Conservation (phyloP, 37 sponge, comb jelly and placozoan species). For the Petrosia ficiformis region DNA sequence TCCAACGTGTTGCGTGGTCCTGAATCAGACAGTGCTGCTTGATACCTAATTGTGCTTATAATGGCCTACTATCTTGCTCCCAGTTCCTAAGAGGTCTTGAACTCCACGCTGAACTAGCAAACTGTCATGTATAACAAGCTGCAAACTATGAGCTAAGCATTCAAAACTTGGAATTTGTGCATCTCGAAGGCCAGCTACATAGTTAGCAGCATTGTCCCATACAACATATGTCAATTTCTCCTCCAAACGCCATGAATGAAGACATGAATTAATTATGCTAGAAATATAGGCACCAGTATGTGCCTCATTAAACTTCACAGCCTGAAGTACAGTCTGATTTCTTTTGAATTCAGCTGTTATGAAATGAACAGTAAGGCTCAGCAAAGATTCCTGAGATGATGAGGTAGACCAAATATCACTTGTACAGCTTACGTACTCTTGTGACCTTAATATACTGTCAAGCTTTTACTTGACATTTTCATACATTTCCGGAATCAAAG, state of each 20-base stretch:
- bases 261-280: constrained; percentile 9
- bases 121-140: constrained; percentile 38
- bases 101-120: constrained; percentile 33
- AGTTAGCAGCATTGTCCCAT: constrained; percentile 43
- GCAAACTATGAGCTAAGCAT: constrained; percentile 45
- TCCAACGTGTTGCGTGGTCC: constrained; percentile 12
- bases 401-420: constrained; percentile 30
- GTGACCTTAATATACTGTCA: not conserved
- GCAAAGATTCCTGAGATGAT: constrained; percentile 24
- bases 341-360: constrained; percentile 9
- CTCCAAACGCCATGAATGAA: constrained; percentile 19
- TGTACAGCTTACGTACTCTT: constrained; percentile 19
- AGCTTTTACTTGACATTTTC: constrained; percentile 1
- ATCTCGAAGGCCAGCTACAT: constrained; percentile 19
- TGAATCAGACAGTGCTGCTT: constrained; percentile 10
- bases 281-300: constrained; percentile 27
- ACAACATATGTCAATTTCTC: constrained; percentile 2
- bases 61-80: constrained; percentile 46
- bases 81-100: constrained; percentile 10
- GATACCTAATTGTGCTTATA: constrained; percentile 17
- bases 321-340: constrained; percentile 27
- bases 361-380: constrained; percentile 24
- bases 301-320: constrained; percentile 7
- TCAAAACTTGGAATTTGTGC: constrained; percentile 9
- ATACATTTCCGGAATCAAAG: constrained; percentile 2